Evolutionary conservation across 2,888 invertebrate genomes (phyloP), one percentile per base, ranked within the genome.

Genomic region (Neocrepidodera transversa): DNA sequence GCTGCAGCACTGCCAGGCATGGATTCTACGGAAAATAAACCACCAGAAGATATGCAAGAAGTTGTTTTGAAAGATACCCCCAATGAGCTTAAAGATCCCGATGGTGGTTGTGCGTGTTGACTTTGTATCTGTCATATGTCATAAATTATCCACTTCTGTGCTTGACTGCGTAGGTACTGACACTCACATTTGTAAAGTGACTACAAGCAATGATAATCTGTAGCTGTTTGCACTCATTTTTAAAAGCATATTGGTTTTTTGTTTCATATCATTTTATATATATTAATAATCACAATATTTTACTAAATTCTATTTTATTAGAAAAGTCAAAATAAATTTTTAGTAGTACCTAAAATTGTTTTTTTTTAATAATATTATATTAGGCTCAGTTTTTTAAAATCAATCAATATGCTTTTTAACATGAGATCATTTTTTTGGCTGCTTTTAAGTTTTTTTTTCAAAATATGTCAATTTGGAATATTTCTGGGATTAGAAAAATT

Each of bases 1-100:
- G 98, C 98, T 49, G 97, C 97, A 66, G 97, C 98, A 73, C 84
- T 98, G 76, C 98, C 98, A 56, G 98, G 98, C 70, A 98, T 98
- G 97, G 97, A 98, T 80, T 94, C 95, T 28, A 93, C 94, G 68
- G 95, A 95, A 78, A 94, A 93, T 82, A 93, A 93, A 83, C 93
- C 94, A 62, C 93, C 93, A 73, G 95, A 95, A 89, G 95, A 95
- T 87, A 95, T 97, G 95, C 95, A 95, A 87, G 97, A 97, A 87
- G 96, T 97, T 82, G 93, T 95, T 79, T 89, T 97, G 82, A 93
- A 96, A 85, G 96, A 97, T 81, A 93, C 95, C 78, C 95, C 95
- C 72, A 92, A 92, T 75, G 96, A 97, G 86, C 89, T 87, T 81
- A 93, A 93, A 87, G 91, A 93, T 82, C 90, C 92, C 71, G 95